These are phyloP conservation scores for Nesometra sesokonis DNA, from an alignment of 35 echinoderm and acorn worm genomes.

Conservation along the genomic window DNA sequence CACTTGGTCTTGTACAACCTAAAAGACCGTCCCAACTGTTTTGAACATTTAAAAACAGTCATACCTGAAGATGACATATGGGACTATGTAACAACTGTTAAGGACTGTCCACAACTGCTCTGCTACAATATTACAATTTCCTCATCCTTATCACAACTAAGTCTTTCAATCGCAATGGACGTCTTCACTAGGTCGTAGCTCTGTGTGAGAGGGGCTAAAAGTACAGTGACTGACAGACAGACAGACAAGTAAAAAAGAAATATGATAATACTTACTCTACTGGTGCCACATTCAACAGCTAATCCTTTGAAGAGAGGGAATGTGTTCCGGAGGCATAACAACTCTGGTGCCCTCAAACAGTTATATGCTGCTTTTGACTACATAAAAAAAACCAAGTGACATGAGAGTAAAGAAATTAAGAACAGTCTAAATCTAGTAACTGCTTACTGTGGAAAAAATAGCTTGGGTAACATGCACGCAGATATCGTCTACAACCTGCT, in stretches of 20 bases:
- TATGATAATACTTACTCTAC: slow-evolving; percentile 45
- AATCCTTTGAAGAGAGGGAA: slow-evolving; percentile 53
- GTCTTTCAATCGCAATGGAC: too few relatives aligned
- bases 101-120: too few relatives aligned
- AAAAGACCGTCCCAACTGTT: too few relatives aligned
- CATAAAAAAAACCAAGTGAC: slow-evolving; percentile 1
- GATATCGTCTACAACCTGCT: too few relatives aligned
- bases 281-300: slow-evolving; percentile 64
- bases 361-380: slow-evolving; percentile 49
- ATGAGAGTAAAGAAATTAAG: not conserved
- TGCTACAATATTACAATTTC: too few relatives aligned
- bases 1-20: too few relatives aligned
- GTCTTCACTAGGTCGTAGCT: too few relatives aligned
- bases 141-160: too few relatives aligned
- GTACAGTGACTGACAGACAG: not conserved
- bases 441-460: not conserved
- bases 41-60: too few relatives aligned
- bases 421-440: not conserved
- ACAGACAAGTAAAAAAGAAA: not conserved
- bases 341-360: slow-evolving; percentile 64
- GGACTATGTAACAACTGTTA: too few relatives aligned
- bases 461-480: too few relatives aligned
- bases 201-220: not conserved
- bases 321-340: slow-evolving; percentile 60
- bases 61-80: too few relatives aligned